Conservation (phyloP, 2,797 vertebrate species). For the Petrocephalus sullivani region DNA sequence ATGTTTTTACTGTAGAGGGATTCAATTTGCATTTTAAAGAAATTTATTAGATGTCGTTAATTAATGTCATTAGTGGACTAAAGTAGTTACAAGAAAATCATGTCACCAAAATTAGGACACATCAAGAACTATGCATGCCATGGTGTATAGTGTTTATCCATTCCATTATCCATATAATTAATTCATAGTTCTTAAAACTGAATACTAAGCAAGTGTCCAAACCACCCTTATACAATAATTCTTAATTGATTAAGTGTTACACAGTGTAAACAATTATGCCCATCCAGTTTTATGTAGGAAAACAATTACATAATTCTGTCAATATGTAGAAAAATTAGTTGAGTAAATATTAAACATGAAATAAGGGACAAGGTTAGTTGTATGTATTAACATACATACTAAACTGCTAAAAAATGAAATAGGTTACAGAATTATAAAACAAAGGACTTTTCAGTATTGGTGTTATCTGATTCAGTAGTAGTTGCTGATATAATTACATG, state of each 20-base stretch:
- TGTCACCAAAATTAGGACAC: neutral
- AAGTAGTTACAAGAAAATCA: neutral
- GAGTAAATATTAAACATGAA: neutral
- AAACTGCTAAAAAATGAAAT: neutral
- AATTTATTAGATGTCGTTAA: neutral
- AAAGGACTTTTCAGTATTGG: neutral
- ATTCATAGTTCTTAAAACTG: neutral
- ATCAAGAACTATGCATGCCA: neutral
- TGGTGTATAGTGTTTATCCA: neutral
- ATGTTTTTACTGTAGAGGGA: neutral
- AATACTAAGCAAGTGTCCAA: neutral
- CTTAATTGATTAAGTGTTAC: neutral
- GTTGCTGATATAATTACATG: neutral
- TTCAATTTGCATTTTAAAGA: neutral
- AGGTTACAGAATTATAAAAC: neutral
- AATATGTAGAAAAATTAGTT: neutral
- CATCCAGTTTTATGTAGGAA: neutral
- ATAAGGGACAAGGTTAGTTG: neutral
- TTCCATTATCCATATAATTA: neutral
- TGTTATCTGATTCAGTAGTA: neutral
- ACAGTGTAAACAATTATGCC: neutral
- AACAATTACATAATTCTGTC: neutral
- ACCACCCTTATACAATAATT: neutral
- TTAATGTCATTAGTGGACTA: neutral
- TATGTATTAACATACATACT: neutral